Percentiles rank a stretch among this genome's conserved stretches.
Evolutionary conservation across 1,140 invertebrate genomes (phyloP).

Genomic region (Lepidotrigona ventralis): DNA sequence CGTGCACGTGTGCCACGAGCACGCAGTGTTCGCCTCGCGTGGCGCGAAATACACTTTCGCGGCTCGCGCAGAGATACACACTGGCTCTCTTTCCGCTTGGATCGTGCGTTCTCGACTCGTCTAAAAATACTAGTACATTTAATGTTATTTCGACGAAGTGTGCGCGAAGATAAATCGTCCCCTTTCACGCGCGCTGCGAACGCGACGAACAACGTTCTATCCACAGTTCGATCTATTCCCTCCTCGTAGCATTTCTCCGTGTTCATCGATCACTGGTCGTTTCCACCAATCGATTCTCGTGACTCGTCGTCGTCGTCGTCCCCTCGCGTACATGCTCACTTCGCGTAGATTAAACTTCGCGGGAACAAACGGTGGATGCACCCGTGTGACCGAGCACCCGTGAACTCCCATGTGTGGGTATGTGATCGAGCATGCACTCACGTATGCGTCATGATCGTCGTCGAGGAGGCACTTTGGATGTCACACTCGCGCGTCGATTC

Average conservation of each 20-base stretch:
- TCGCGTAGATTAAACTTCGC: not conserved
- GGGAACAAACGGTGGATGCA: not conserved
- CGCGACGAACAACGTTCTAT: too few species aligned
- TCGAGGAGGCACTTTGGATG: not conserved
- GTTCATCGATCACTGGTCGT: constrained; percentile 7
- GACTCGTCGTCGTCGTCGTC: not conserved
- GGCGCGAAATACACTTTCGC: not conserved
- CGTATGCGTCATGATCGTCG: constrained; percentile 38
- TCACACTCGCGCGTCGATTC: not conserved
- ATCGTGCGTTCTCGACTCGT: not conserved
- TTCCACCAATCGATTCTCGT: too few species aligned
- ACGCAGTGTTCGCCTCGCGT: not conserved
- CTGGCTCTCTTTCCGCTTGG: not conserved
- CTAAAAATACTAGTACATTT: not conserved
- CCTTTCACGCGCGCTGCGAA: not conserved
- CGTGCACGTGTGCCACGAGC: constrained; percentile 21
- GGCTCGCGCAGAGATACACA: not conserved
- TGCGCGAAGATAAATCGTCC: too few species aligned
- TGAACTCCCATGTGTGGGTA: not conserved
- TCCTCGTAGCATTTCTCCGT: not conserved
- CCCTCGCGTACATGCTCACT: not conserved
- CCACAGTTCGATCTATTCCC: too few species aligned
- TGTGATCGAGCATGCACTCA: not conserved
- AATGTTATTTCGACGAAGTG: not conserved
- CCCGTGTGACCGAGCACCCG: not conserved